Evolutionary conservation across 2,113 vertebrate species (phyloP), one percentile per base, ranked within the genome.

Genomic region (Coptodon bakossiorum): DNA sequence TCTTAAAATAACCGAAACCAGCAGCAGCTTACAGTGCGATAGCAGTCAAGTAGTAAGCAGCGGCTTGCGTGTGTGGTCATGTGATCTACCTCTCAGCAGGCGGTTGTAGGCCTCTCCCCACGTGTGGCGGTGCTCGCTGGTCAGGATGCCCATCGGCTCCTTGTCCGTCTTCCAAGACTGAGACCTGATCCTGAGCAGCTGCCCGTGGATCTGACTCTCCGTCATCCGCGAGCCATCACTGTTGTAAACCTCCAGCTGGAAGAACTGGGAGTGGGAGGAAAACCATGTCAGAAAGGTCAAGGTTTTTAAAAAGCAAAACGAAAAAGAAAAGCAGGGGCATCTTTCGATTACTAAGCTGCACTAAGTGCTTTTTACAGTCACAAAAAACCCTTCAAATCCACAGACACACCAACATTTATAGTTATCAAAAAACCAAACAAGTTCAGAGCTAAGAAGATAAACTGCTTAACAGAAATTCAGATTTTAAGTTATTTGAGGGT

Each of bases 101-200:
- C 96, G 95, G 86, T 96, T 95, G 95, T 97, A 97, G 19, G 97
- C 97, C 80, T 95, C 87, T 3, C 97, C 97, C 97, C 97, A 98
- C 11, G 97, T 97, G 93, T 97, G 97, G 2, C 97, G 95, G 90
- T 98, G 97, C 87, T 98, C 97, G 29, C 97, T 97, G 89, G 97
- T 97, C 92, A 98, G 96, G 82, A 98, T 96, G 11, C 97, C 97
- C 94, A 97, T 95, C 0, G 97, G 97, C 92, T 98, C 97, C 84
- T 98, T 98, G 93, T 97, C 96, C 0, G 97, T 97, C 95, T 98
- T 98, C 96, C 97, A 97, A 7, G 97, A 97, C 94, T 97, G 96
- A 38, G 96, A 94, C 6, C 97, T 88, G 90, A 98, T 97, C 73
- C 96, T 93, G 52, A 96, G 94, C 81, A 98, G 96, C 96, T 98